Evolutionary conservation across 2,797 vertebrate species (phyloP).

Genomic region (Spinus pinus): DNA sequence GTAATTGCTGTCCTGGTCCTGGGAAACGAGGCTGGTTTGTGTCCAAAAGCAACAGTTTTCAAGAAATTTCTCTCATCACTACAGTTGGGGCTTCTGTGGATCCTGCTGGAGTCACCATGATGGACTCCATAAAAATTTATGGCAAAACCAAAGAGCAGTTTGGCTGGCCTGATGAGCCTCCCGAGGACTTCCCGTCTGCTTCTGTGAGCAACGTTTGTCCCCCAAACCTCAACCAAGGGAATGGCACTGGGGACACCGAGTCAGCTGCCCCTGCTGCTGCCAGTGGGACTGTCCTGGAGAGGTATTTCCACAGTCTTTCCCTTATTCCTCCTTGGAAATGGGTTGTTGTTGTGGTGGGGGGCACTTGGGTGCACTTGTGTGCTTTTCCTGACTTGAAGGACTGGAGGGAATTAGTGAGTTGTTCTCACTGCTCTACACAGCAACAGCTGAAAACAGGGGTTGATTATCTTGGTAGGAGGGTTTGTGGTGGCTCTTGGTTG

Average conservation of each 20-base stretch:
- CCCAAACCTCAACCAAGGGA: slow-evolving; percentile 91
- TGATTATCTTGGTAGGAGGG: neutral
- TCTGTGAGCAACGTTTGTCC: slow-evolving; percentile 95
- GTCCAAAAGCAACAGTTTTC: neutral
- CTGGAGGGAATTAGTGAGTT: neutral
- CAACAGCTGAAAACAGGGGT: neutral
- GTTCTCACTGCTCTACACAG: neutral
- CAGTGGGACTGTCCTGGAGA: slow-evolving; percentile 91
- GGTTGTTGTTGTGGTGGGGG: neutral
- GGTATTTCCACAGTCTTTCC: slow-evolving; percentile 73
- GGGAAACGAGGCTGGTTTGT: neutral
- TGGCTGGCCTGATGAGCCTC: slow-evolving; percentile 97
- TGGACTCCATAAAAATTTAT: slow-evolving; percentile 96
- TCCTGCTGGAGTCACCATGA: slow-evolving; percentile 98
- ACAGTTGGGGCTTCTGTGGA: slow-evolving; percentile 96
- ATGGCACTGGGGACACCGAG: slow-evolving; percentile 87
- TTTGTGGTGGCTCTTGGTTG: neutral
- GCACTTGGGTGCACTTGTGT: neutral
- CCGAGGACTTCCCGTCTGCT: slow-evolving; percentile 93
- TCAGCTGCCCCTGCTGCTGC: slow-evolving; percentile 81
- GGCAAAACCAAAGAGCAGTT: slow-evolving; percentile 99
- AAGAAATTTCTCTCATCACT: neutral
- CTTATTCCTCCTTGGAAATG: neutral
- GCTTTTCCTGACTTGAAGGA: neutral
- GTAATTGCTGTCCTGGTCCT: neutral